Percentiles rank a stretch among this genome's conserved stretches.
Conservation (phyloP, 2,888 invertebrate species). For the Acleris cristana region DNA sequence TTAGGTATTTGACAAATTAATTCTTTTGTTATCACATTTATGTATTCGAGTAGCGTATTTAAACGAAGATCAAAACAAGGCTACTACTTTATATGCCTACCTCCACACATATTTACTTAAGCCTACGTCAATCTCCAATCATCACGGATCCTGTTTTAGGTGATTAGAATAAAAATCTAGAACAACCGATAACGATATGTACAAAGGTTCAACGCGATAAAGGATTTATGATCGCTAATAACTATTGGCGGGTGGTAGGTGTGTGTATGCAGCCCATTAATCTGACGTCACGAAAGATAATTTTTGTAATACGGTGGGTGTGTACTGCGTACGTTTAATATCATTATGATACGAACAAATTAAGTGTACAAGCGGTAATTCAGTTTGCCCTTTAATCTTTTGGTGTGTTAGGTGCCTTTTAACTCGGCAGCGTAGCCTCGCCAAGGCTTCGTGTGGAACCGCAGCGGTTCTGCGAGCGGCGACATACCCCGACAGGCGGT, state of each 20-base stretch:
- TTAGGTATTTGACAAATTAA: no score
- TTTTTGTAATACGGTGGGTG: slow-evolving; percentile 45
- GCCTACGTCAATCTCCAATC: not conserved
- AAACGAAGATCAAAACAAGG: slow-evolving; percentile 8
- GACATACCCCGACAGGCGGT: slow-evolving; percentile 65
- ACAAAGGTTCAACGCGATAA: slow-evolving; percentile 21
- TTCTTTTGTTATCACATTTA: no score
- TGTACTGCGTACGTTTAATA: slow-evolving; percentile 37
- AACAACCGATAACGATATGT: not conserved
- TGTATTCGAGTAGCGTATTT: not conserved
- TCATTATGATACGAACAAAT: slow-evolving; percentile 40
- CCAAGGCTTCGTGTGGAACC: slow-evolving; percentile 65
- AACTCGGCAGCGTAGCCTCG: slow-evolving; percentile 52
- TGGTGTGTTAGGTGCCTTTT: slow-evolving; percentile 39
- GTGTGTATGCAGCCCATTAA: slow-evolving; percentile 23
- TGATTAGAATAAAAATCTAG: slow-evolving; percentile 9
- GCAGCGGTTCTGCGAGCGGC: slow-evolving; percentile 56
- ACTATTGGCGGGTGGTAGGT: slow-evolving; percentile 31
- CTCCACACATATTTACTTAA: slow-evolving; percentile 4
- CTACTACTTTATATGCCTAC: not conserved
- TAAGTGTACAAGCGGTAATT: slow-evolving; percentile 29
- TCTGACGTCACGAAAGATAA: slow-evolving; percentile 34
- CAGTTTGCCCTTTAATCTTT: slow-evolving; percentile 19
- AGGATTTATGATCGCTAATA: not conserved
- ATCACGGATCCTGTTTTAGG: not conserved